Percentiles rank a stretch among this genome's conserved stretches.
These are phyloP conservation scores for Drepana arcuata DNA, from an alignment of 1,140 invertebrate genomes.

Conservation along the genomic window DNA sequence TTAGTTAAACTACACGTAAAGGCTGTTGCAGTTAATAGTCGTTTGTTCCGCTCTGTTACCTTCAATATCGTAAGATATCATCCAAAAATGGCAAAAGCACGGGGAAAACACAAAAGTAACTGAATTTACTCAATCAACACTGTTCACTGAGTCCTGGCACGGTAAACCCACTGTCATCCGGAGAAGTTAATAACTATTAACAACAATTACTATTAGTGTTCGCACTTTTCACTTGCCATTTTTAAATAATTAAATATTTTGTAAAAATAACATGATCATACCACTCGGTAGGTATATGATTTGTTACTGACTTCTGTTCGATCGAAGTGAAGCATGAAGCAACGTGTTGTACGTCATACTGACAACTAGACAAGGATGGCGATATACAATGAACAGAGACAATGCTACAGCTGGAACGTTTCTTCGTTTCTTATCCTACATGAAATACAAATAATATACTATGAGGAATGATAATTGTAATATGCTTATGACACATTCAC, in stretches of 20 bases:
- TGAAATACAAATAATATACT: too few relatives aligned
- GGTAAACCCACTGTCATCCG: too few relatives aligned
- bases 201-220: too few relatives aligned
- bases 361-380: slow-evolving; percentile 34
- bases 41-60: slow-evolving; percentile 34
- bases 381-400: too few relatives aligned
- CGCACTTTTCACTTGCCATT: too few relatives aligned
- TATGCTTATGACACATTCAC: too few relatives aligned
- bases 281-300: slow-evolving; percentile 24
- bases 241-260: too few relatives aligned
- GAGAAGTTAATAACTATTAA: too few relatives aligned
- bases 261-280: slow-evolving; percentile 24
- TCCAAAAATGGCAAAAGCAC: slow-evolving; percentile 38
- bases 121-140: background rate
- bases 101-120: slow-evolving; percentile 24
- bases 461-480: too few relatives aligned
- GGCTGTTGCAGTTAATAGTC: slow-evolving; percentile 23
- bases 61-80: slow-evolving; percentile 36
- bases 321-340: slow-evolving; percentile 21
- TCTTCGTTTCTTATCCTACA: too few relatives aligned
- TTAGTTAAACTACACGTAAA: slow-evolving; percentile 19
- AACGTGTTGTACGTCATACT: slow-evolving; percentile 44
- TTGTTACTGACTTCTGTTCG: slow-evolving; percentile 60
- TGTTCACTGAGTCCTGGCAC: too few relatives aligned
- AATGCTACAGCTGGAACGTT: too few relatives aligned